phyloP scores from a whole-genome alignment of 2,888 invertebrate genomes.

The Timandra comae region DNA sequence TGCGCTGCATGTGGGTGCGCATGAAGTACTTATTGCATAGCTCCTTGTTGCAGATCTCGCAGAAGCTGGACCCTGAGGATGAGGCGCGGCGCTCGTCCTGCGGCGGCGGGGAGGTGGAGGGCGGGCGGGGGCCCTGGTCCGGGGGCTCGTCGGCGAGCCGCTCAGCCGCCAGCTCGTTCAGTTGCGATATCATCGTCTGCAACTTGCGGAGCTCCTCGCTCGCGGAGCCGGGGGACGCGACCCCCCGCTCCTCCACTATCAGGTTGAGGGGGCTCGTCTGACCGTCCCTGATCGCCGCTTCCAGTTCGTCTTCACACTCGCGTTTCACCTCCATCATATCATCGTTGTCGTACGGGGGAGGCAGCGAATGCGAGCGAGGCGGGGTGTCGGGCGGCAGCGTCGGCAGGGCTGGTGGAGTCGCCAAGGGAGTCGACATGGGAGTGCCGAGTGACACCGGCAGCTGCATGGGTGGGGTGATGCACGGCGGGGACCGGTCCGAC shows the following conservation, averaged over 20 bases:
- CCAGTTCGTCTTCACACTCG: constrained; percentile 62
- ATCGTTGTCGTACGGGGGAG: constrained; percentile 48
- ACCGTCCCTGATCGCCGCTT: constrained; percentile 69
- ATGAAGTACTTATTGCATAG: constrained; percentile 99
- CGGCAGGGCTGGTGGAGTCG: constrained; percentile 85
- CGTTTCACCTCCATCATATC: constrained; percentile 73
- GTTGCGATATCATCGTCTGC: constrained; percentile 92
- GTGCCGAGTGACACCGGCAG: constrained; percentile 28
- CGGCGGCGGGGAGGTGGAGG: constrained; percentile 57
- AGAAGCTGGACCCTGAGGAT: constrained; percentile 87
- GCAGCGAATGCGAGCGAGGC: constrained; percentile 47
- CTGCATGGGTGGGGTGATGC: constrained; percentile 46
- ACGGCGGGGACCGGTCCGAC: constrained; percentile 67
- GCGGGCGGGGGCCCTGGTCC: constrained; percentile 45
- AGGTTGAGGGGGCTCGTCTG: constrained; percentile 88
- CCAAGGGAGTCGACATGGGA: constrained; percentile 75
- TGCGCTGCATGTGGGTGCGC: constrained; percentile 99
- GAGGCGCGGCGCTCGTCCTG: constrained; percentile 73
- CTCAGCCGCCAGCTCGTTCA: constrained; percentile 85
- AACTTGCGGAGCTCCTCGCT: constrained; percentile 92
- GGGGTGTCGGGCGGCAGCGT: constrained; percentile 84
- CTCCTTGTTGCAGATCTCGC: constrained; percentile 98
- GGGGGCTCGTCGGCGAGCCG: constrained; percentile 56
- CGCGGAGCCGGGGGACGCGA: constrained; percentile 78
- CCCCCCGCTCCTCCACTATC: constrained; percentile 81